Evolutionary conservation across 2,113 vertebrate genomes (phyloP), one percentile per base, ranked within the genome.

Genomic region (Furnarius figulus): DNA sequence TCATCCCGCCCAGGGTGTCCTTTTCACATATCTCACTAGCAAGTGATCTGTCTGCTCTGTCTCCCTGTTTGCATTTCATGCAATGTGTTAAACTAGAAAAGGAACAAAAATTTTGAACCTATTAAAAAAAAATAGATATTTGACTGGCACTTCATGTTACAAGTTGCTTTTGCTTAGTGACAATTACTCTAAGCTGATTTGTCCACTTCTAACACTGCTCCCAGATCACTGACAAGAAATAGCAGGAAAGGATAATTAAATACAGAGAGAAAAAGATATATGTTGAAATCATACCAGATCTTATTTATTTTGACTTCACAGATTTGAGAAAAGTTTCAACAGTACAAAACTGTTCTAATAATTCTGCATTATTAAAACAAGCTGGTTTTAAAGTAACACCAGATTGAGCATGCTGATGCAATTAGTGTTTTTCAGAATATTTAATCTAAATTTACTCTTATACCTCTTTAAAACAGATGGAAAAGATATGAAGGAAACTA

Each of bases 361-460:
- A 81, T 42, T 66, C 47, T 28, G 14, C 17, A 35, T 52, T 28
- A 68, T 14, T 68, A 30, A 61, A 76, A 62, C 13, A 75, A 85
- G 52, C 1, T 35, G 14, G 5, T 71, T 85, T 71, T 50, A 19
- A 55, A 67, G 12, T 14, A 46, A 28, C 9, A 18, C 0, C 0
- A 4, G 9, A 21, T 17, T 73, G 28, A 49, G 23, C 52, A 86
- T 15, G 7, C 9, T 20, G 21, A 61, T 62, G 40, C 12, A 30
- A 19, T 28, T 8, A 53, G 17, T 15, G 50, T 6, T 4, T 5
- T 6, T 33, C 62, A 75, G 18, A 39, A 67, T 46, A 42, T 4
- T 27, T 31, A 18, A 49, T 77, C 14, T 50, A 23, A 23, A 47
- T 47, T n/a, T 30, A 61, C 39, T 31, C 9, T 28, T 70, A 9